These are phyloP conservation scores for Mechanitis messenoides DNA, from an alignment of 2,888 invertebrate genomes.

Conservation along the genomic window DNA sequence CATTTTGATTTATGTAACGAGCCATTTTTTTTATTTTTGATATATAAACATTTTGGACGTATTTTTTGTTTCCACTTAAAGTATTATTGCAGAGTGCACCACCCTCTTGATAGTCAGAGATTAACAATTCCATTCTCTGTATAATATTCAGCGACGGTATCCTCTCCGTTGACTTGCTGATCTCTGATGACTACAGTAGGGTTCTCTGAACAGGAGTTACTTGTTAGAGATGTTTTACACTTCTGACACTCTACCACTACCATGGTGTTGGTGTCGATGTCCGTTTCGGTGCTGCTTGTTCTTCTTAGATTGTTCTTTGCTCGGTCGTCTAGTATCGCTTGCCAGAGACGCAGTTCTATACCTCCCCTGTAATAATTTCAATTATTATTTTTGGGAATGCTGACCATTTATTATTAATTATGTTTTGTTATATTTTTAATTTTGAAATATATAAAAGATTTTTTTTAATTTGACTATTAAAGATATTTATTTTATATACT, in stretches of 20 bases:
- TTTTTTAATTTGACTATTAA: too few relatives aligned
- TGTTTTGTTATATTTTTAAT: too few relatives aligned
- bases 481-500: too few relatives aligned
- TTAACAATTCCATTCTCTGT: constrained; percentile 54
- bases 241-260: constrained; percentile 66
- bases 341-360: constrained; percentile 90
- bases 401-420: too few relatives aligned
- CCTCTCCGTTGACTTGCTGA: constrained; percentile 50
- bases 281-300: constrained; percentile 65
- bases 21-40: not conserved
- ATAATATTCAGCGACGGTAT: constrained; percentile 48
- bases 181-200: constrained; percentile 62
- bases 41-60: too few relatives aligned
- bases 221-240: constrained; percentile 48
- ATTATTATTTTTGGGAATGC: too few relatives aligned
- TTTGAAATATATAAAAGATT: too few relatives aligned
- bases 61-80: not conserved
- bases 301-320: constrained; percentile 49
- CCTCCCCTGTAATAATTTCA: constrained; percentile 79
- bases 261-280: constrained; percentile 66
- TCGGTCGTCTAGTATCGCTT: constrained; percentile 82
- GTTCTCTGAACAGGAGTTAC: constrained; percentile 47
- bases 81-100: constrained; percentile 70
- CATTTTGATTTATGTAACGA: constrained; percentile 9
- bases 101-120: constrained; percentile 71